A percentile compares a stretch with the other conserved stretches of the same genome.
These are phyloP conservation scores for Porites divaricata DNA, from an alignment of 92 coral and sea anemone species.

Conservation along the genomic window DNA sequence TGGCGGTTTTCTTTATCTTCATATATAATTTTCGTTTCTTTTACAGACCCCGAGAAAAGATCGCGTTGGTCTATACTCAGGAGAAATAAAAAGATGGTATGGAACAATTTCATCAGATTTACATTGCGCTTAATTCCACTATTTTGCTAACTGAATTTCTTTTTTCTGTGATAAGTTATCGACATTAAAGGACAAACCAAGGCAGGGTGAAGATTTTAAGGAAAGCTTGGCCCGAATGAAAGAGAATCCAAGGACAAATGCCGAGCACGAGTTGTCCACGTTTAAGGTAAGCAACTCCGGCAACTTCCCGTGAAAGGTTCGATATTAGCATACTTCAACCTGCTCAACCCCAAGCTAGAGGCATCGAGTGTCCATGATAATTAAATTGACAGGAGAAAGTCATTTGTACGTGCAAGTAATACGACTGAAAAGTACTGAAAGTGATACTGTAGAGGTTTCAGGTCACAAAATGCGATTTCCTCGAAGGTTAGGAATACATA, in stretches of 20 bases:
- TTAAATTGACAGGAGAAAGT: no score
- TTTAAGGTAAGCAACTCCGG: conserved; percentile 65
- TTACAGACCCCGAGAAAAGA: conserved; percentile 80
- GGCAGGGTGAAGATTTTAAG: conserved; percentile 78
- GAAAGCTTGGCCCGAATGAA: conserved; percentile 75
- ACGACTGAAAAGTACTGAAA: no score
- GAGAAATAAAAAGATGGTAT: conserved; percentile 91
- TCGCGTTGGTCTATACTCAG: conserved; percentile 97
- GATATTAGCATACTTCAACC: no score
- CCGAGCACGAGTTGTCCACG: conserved; percentile 72
- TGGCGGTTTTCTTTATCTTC: no score
- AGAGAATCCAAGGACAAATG: conserved; percentile 62
- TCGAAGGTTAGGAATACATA: no score
- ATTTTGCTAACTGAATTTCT: background rate
- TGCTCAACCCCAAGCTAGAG: background rate
- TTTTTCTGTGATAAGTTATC: background rate
- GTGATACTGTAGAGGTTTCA: no score
- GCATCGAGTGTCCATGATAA: no score
- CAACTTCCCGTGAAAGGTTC: background rate
- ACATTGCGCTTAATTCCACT: no score
- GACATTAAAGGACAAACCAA: conserved; percentile 60
- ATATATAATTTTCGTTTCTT: background rate
- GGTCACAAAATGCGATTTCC: no score
- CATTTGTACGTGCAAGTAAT: no score
- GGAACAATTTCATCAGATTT: background rate